These are phyloP conservation scores for Regulus satrapa DNA, from an alignment of 2,113 vertebrate species.

Conservation along the genomic window DNA sequence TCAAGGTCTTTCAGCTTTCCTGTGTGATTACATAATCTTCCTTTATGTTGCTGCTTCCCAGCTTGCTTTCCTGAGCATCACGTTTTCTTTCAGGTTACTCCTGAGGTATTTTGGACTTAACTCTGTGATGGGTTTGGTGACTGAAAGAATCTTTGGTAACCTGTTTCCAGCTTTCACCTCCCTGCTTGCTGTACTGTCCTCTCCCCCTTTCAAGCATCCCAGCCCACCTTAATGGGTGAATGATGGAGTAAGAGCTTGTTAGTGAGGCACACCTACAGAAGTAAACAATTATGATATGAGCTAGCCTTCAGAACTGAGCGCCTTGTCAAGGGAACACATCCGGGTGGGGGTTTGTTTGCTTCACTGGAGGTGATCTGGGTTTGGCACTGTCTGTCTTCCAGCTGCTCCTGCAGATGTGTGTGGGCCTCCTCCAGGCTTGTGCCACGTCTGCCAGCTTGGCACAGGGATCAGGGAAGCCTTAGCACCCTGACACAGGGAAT, in stretches of 20 bases:
- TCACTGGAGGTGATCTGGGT: neutral
- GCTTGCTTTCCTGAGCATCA: neutral
- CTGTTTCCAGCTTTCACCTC: neutral
- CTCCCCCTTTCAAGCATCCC: neutral
- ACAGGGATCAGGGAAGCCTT: neutral
- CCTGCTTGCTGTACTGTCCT: neutral
- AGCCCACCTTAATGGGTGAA: neutral
- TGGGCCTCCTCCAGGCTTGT: neutral
- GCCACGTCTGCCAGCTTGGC: neutral
- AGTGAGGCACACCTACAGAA: neutral
- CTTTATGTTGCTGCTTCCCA: neutral
- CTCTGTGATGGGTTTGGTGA: neutral
- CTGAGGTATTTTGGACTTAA: neutral
- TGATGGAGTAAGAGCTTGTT: neutral
- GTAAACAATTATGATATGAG: neutral
- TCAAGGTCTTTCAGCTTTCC: neutral
- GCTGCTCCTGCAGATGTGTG: neutral
- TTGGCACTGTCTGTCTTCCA: neutral
- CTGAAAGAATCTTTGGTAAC: neutral
- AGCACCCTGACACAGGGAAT: neutral
- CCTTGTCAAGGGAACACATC: neutral
- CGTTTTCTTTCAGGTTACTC: neutral
- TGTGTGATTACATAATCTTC: neutral
- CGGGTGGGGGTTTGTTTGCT: neutral
- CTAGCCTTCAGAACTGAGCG: neutral